phyloP scores from a whole-genome alignment of 2,888 invertebrate genomes.

The Ernsta delagoae region DNA sequence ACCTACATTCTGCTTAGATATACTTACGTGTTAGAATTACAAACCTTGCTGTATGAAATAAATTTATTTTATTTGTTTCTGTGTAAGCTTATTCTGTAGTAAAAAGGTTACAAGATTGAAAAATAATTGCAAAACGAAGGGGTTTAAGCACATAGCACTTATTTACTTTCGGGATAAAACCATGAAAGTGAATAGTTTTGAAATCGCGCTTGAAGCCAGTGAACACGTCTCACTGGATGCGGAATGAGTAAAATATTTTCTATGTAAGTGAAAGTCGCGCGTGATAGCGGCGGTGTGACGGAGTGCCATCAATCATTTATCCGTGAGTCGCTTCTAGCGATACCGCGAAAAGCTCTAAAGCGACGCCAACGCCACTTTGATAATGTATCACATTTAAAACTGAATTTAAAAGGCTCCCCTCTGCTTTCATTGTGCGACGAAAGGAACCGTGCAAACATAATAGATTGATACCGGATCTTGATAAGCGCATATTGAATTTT shows the following conservation, averaged over 20 bases:
- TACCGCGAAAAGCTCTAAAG: conserved; percentile 76
- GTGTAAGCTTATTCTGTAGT: neutral
- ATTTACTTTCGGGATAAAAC: neutral
- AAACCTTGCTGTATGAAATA: too few species aligned
- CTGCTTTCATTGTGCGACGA: conserved; percentile 61
- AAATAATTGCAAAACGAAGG: neutral
- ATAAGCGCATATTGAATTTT: conserved; percentile 67
- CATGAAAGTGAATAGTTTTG: neutral
- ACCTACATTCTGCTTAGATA: neutral
- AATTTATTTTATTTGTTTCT: too few species aligned
- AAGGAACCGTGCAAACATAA: conserved; percentile 72
- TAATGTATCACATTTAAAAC: conserved; percentile 81
- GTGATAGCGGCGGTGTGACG: conserved; percentile 67
- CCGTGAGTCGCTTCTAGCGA: conserved; percentile 66
- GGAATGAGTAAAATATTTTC: conserved; percentile 63
- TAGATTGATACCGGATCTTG: conserved; percentile 74
- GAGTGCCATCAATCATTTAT: conserved; percentile 79
- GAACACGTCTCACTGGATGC: conserved; percentile 3
- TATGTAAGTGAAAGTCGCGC: conserved; percentile 69
- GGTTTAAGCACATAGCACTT: neutral
- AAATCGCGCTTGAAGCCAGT: neutral
- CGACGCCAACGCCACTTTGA: conserved; percentile 70
- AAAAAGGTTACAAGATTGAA: neutral
- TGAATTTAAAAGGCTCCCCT: conserved; percentile 69
- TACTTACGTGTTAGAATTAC: neutral